Evolutionary conservation across 2,113 vertebrate genomes (phyloP).

Genomic region (Melanostigma gelatinosum): DNA sequence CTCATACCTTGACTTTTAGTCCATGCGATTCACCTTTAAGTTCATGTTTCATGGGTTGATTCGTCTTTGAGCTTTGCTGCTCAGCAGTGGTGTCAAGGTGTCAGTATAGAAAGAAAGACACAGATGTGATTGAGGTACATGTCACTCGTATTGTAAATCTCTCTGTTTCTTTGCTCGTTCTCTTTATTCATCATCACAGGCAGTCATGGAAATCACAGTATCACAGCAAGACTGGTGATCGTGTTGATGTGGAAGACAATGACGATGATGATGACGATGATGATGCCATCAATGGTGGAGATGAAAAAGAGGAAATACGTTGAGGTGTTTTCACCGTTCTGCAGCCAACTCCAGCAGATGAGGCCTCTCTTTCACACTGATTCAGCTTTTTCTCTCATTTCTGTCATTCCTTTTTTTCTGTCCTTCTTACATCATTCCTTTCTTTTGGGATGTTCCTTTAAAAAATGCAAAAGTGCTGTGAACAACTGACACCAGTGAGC

Average conservation of each 20-base stretch:
- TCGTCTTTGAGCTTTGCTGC: background rate
- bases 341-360: conserved; percentile 49
- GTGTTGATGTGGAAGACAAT: conserved; percentile 62
- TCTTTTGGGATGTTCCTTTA: conserved; percentile 64
- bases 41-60: conserved; percentile 1
- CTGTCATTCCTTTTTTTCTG: conserved; percentile 63
- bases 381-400: conserved; percentile 61
- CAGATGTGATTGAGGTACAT: conserved; percentile 43
- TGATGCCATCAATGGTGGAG: conserved; percentile 58
- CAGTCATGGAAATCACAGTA: conserved; percentile 76
- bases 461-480: conserved; percentile 68
- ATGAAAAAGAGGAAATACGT: conserved; percentile 62
- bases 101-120: conserved; percentile 41
- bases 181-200: conserved; percentile 82
- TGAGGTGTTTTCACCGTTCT: conserved; percentile 46
- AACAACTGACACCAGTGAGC: conserved; percentile 72
- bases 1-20: background rate
- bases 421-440: conserved; percentile 71
- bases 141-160: conserved; percentile 50
- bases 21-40: background rate
- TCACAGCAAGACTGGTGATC: conserved; percentile 64
- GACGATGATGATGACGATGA: conserved; percentile 44
- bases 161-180: conserved; percentile 71
- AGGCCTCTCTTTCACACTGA: conserved; percentile 51
- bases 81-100: background rate